phyloP scores from a whole-genome alignment of 2,113 vertebrate species.

The Chaenocephalus aceratus region DNA sequence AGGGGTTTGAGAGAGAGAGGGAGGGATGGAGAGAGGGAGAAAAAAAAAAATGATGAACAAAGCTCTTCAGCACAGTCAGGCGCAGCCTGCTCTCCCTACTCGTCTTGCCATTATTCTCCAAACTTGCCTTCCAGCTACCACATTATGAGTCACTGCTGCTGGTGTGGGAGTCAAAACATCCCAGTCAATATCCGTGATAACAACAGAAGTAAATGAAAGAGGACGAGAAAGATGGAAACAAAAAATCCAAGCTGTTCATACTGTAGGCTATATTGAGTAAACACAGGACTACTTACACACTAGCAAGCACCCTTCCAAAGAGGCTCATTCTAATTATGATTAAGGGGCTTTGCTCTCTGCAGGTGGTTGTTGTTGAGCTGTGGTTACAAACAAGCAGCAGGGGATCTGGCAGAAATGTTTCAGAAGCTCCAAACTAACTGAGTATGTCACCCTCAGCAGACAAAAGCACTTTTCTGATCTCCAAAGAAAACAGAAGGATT shows the following conservation, averaged over 20 bases:
- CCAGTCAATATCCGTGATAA: conserved; percentile 18
- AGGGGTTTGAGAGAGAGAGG: no score
- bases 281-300: neutral
- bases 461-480: neutral
- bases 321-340: neutral
- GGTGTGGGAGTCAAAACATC: conserved; percentile 26
- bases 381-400: conserved; percentile 5
- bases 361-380: conserved; percentile 7
- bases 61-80: conserved; percentile 24
- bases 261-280: neutral
- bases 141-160: conserved; percentile 34
- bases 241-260: neutral
- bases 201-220: conserved; percentile 7
- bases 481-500: neutral
- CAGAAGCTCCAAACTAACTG: neutral
- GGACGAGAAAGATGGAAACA: neutral
- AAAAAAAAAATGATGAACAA: conserved; percentile 53
- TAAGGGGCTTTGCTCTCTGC: neutral
- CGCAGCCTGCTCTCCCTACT: conserved; percentile 11
- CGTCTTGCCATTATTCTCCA: neutral
- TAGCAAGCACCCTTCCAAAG: neutral
- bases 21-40: neutral
- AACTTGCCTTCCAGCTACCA: conserved; percentile 13
- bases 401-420: neutral
- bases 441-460: neutral